A percentile compares a stretch with the other conserved stretches of the same genome.
Evolutionary conservation across 2,888 invertebrate genomes (phyloP).

Genomic region (Ophion costatus): DNA sequence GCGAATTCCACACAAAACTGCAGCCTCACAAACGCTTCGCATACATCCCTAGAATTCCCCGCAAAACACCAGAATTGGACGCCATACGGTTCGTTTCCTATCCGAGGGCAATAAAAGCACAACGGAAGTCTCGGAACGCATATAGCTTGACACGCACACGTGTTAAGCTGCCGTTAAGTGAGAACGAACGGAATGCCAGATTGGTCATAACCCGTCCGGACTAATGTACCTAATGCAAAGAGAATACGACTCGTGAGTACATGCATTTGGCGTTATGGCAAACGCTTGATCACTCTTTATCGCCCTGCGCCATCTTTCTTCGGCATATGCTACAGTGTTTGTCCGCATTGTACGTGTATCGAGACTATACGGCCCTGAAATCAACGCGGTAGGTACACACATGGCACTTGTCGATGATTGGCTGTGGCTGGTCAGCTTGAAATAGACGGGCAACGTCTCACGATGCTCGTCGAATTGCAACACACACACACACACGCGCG

Average conservation of each 20-base stretch:
- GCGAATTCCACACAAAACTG: background rate
- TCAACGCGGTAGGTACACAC: conserved; percentile 68
- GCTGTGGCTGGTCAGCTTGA: conserved; percentile 77
- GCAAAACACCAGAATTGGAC: background rate
- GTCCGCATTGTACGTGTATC: conserved; percentile 29
- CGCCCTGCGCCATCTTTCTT: conserved; percentile 53
- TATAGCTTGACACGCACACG: background rate
- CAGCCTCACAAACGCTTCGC: background rate
- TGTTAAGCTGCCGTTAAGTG: conserved; percentile 2
- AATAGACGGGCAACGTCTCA: conserved; percentile 78
- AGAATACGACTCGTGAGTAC: background rate
- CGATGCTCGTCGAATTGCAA: conserved; percentile 70
- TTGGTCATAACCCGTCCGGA: conserved; percentile 25
- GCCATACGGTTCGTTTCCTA: background rate
- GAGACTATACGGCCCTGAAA: conserved; percentile 73
- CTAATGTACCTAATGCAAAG: conserved; percentile 25
- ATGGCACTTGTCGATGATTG: conserved; percentile 69
- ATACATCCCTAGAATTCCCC: conserved; percentile 1
- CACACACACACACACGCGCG: background rate
- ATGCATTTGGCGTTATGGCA: conserved; percentile 2
- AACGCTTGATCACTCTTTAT: conserved; percentile 48
- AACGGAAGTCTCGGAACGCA: background rate
- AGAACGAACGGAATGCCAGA: conserved; percentile 33
- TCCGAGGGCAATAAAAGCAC: background rate
- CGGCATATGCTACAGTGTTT: background rate